These are phyloP conservation scores for Masnerella sp. DNA, from an alignment of 2,888 invertebrate species.

Conservation along the genomic window DNA sequence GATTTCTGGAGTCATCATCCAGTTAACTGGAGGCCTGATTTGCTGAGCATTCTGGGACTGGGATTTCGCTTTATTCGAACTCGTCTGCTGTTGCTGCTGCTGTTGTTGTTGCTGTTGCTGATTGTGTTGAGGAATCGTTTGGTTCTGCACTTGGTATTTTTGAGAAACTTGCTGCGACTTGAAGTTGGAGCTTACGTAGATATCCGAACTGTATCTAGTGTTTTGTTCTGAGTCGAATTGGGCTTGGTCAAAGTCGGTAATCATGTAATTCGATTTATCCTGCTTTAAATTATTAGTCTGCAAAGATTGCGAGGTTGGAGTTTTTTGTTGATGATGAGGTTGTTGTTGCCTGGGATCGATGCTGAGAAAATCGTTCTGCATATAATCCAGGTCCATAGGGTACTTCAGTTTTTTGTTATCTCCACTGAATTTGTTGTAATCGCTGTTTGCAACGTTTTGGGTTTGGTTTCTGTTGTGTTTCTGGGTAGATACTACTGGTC, in stretches of 20 bases:
- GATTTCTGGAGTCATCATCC: conserved; percentile 82
- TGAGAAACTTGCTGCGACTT: conserved; percentile 70
- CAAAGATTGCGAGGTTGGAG: conserved; percentile 30
- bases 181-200: conserved; percentile 70
- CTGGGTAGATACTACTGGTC: conserved; percentile 64
- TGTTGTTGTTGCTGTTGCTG: conserved; percentile 59
- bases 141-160: conserved; percentile 70
- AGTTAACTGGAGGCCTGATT: conserved; percentile 80
- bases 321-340: conserved; percentile 66
- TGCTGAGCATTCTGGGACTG: conserved; percentile 72
- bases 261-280: conserved; percentile 71
- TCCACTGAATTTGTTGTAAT: conserved; percentile 67
- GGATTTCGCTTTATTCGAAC: conserved; percentile 56
- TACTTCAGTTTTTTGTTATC: conserved; percentile 72
- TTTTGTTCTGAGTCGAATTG: conserved; percentile 70
- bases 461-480: conserved; percentile 67
- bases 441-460: conserved; percentile 61
- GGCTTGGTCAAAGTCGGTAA: conserved; percentile 68
- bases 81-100: conserved; percentile 55
- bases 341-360: conserved; percentile 66
- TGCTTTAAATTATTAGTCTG: conserved; percentile 61
- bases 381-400: conserved; percentile 71
- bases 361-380: conserved; percentile 70
- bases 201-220: conserved; percentile 70
- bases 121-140: conserved; percentile 68